A percentile compares a stretch with the other conserved stretches of the same genome.
phyloP scores from a whole-genome alignment of 2,113 vertebrate genomes.

The Ptilorrhoa leucosticta region DNA sequence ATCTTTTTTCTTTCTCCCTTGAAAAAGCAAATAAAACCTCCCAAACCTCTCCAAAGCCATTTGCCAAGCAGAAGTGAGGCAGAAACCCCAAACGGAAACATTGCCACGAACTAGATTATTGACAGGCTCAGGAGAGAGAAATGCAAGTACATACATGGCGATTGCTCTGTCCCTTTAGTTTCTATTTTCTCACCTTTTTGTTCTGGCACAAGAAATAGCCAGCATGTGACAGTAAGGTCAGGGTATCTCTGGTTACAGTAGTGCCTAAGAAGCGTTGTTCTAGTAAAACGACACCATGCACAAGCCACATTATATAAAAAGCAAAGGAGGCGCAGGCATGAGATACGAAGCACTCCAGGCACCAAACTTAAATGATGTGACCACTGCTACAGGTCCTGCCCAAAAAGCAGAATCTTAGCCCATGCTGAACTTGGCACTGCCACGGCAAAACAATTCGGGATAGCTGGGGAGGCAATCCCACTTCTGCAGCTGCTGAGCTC shows the following conservation, averaged over 20 bases:
- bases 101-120: not conserved
- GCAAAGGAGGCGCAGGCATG: accelerated
- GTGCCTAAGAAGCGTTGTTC: not conserved
- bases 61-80: not conserved
- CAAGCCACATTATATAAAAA: not conserved
- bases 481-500: not conserved
- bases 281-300: not conserved
- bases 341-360: not conserved
- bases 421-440: not conserved
- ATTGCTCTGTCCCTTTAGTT: not conserved
- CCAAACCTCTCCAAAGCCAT: not conserved
- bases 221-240: constrained; percentile 9
- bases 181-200: constrained; percentile 42
- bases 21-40: not conserved
- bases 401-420: not conserved
- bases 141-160: not conserved
- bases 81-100: not conserved
- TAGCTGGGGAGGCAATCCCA: not conserved
- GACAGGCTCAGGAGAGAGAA: not conserved
- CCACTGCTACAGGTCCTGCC: not conserved
- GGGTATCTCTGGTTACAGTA: constrained; percentile 28
- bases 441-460: not conserved
- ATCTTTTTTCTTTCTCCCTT: not conserved
- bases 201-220: not conserved
- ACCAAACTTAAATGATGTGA: not conserved